Evolutionary conservation across 2,113 vertebrate genomes (phyloP).

Genomic region (Gyps fulvus): DNA sequence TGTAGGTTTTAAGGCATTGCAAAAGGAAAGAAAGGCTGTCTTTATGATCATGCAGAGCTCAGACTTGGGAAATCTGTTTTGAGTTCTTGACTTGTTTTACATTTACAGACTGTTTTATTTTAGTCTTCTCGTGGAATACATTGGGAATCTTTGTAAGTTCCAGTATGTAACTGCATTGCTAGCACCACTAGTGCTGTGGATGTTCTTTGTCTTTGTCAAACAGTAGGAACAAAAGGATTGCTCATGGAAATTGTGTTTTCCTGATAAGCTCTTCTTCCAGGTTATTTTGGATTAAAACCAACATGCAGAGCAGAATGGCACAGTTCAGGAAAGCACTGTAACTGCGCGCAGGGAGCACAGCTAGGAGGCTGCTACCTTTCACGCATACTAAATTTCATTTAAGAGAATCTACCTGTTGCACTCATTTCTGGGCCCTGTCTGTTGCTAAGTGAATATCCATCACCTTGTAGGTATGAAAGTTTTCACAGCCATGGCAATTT

Average conservation of each 20-base stretch:
- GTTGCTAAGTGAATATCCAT: not conserved
- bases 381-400: not conserved
- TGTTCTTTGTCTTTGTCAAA: not conserved
- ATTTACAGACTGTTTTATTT: not conserved
- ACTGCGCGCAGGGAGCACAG: accelerated
- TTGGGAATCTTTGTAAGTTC: not conserved
- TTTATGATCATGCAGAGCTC: not conserved
- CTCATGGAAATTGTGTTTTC: not conserved
- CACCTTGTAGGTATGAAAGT: not conserved
- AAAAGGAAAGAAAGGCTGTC: not conserved
- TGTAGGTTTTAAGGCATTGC: not conserved
- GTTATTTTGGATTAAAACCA: not conserved
- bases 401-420: not conserved
- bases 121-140: not conserved
- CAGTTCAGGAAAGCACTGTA: not conserved
- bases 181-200: not conserved
- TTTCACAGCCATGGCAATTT: not conserved
- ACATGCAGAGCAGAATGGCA: not conserved
- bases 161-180: not conserved
- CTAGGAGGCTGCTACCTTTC: not conserved
- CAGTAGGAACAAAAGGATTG: not conserved
- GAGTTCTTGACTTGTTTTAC: not conserved
- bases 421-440: not conserved
- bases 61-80: not conserved
- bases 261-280: not conserved